Conservation (phyloP, 2,888 invertebrate genomes). For the Dicyrtoma fusca region DNA sequence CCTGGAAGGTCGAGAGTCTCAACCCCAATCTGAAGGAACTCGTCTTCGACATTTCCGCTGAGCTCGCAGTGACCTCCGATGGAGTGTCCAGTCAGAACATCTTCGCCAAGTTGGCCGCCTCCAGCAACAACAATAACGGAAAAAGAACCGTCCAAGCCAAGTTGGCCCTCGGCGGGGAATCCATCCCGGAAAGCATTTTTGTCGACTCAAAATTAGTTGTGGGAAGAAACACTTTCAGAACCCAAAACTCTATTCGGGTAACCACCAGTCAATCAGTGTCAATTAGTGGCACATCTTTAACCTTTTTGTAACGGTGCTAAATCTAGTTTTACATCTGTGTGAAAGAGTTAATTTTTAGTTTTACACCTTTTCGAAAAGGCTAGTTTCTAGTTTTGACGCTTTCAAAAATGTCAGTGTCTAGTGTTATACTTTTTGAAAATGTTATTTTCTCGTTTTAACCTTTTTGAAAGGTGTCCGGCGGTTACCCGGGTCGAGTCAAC, state of each 20-base stretch:
- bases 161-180: not conserved
- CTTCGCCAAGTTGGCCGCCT: not conserved
- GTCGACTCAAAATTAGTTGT: not conserved
- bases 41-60: slow-evolving; percentile 14
- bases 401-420: no score
- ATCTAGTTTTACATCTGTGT: no score
- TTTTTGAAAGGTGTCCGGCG: not conserved
- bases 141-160: not conserved
- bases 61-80: not conserved
- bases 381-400: no score
- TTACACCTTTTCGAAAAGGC: no score
- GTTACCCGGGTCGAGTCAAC: slow-evolving; percentile 9
- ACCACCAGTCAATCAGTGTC: no score
- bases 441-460: no score
- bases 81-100: not conserved
- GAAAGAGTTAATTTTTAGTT: no score
- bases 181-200: not conserved
- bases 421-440: no score
- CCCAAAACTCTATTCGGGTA: not conserved
- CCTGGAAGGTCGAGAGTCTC: slow-evolving; percentile 17
- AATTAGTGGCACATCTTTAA: no score
- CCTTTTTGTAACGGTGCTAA: no score
- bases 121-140: not conserved
- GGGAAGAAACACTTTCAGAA: not conserved
- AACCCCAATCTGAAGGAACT: slow-evolving; percentile 20